phyloP scores from a whole-genome alignment of 2,113 vertebrate genomes.

The Erythrocebus patas region DNA sequence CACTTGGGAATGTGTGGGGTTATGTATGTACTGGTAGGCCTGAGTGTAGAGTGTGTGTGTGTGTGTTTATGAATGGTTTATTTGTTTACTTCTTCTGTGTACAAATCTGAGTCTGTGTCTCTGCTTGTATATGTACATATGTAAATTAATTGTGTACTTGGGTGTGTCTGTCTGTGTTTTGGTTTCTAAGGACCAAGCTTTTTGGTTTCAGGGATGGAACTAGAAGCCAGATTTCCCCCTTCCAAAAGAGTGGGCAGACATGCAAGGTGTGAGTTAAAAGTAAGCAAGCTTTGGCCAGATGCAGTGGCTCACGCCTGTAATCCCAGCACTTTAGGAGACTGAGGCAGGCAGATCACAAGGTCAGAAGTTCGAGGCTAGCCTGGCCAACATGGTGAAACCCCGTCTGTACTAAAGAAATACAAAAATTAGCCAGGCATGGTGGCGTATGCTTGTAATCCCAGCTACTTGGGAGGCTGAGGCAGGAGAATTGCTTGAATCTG shows the following conservation, averaged over 20 bases:
- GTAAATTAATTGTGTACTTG: conserved; percentile 19
- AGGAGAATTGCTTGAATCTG: no score
- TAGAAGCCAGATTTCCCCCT: background rate
- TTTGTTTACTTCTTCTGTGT: background rate
- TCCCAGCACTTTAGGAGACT: no score
- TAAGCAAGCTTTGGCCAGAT: background rate
- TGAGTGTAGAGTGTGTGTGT: background rate
- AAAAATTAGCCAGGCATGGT: no score
- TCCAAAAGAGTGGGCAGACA: background rate
- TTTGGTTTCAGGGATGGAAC: background rate
- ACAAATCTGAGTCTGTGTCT: background rate
- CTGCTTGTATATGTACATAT: background rate
- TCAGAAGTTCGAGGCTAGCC: no score
- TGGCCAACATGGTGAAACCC: no score
- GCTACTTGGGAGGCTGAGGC: no score
- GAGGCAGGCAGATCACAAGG: no score
- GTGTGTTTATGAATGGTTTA: background rate
- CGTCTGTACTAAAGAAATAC: no score
- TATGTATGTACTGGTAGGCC: background rate
- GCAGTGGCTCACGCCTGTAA: no score
- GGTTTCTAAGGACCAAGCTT: background rate
- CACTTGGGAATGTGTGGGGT: background rate
- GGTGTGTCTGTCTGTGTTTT: background rate
- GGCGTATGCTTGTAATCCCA: no score
- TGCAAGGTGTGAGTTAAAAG: background rate